Conservation (phyloP, 2,113 vertebrate species). For the Pachyramphus minor region DNA sequence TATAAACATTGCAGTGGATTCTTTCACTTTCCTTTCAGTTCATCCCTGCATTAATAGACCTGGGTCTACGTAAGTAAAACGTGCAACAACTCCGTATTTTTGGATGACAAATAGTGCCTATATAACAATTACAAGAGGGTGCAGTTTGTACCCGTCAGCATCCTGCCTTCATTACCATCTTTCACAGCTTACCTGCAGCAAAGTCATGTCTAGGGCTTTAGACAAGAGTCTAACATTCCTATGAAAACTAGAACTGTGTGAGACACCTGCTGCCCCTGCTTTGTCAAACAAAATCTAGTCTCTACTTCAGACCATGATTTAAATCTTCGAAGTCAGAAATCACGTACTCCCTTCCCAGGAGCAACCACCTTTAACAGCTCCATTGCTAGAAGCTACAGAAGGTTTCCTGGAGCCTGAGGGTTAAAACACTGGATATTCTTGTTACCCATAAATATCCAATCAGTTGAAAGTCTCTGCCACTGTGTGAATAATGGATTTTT, state of each 20-base stretch:
- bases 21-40: constrained; percentile 16
- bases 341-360: background rate
- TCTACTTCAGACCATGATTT: background rate
- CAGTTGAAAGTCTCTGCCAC: background rate
- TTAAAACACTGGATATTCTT: constrained; percentile 17
- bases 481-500: constrained; percentile 31
- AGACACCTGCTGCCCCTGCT: background rate
- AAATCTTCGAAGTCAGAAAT: background rate
- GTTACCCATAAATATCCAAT: constrained; percentile 22
- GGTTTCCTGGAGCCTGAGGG: background rate
- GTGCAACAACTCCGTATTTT: background rate
- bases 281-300: background rate
- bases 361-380: background rate
- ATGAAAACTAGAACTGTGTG: background rate
- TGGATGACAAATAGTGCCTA: background rate
- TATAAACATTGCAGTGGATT: background rate
- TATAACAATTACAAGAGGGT: background rate
- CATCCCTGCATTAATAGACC: background rate
- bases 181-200: background rate
- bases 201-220: background rate
- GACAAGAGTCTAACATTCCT: background rate
- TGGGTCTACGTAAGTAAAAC: background rate
- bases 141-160: background rate
- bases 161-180: background rate
- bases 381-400: background rate